phyloP scores from a whole-genome alignment of 2,888 invertebrate species.

The Eumerus sabulonum region DNA sequence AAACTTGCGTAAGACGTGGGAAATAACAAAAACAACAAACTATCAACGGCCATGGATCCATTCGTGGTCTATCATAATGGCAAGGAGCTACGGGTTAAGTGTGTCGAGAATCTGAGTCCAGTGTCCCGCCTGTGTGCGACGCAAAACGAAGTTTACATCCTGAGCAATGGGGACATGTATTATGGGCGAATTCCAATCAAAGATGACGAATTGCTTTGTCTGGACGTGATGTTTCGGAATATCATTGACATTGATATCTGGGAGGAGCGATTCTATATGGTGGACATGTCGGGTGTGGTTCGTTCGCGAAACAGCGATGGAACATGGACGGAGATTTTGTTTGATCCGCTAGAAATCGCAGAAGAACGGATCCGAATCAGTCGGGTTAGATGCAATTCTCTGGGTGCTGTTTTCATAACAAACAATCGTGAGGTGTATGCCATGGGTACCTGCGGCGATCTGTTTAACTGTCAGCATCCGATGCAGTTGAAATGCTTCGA shows the following conservation, averaged over 20 bases:
- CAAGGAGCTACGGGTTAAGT: slow-evolving; percentile 28
- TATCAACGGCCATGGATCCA: slow-evolving; percentile 31
- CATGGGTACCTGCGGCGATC: slow-evolving; percentile 76
- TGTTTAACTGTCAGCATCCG: slow-evolving; percentile 76
- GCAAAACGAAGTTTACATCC: slow-evolving; percentile 22
- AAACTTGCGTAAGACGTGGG: slow-evolving; percentile 8
- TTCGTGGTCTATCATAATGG: slow-evolving; percentile 49
- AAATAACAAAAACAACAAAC: not conserved
- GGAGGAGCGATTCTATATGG: slow-evolving; percentile 49
- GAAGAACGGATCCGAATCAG: slow-evolving; percentile 75
- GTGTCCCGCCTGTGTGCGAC: slow-evolving; percentile 50
- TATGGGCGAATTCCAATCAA: slow-evolving; percentile 21
- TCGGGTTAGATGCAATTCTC: slow-evolving; percentile 75
- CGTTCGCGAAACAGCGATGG: slow-evolving; percentile 40
- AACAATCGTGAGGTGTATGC: slow-evolving; percentile 75
- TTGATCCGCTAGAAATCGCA: slow-evolving; percentile 75
- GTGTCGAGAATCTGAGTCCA: slow-evolving; percentile 28
- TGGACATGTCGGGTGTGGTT: slow-evolving; percentile 39
- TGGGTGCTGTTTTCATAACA: slow-evolving; percentile 76
- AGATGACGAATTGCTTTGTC: slow-evolving; percentile 14
- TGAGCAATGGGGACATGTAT: slow-evolving; percentile 45
- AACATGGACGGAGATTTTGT: slow-evolving; percentile 74
- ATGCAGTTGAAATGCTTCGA: slow-evolving; percentile 75
- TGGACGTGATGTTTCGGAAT: slow-evolving; percentile 46
- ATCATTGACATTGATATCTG: slow-evolving; percentile 55